phyloP scores from a whole-genome alignment of 2,888 invertebrate genomes.

The Leucophenga maculata region DNA sequence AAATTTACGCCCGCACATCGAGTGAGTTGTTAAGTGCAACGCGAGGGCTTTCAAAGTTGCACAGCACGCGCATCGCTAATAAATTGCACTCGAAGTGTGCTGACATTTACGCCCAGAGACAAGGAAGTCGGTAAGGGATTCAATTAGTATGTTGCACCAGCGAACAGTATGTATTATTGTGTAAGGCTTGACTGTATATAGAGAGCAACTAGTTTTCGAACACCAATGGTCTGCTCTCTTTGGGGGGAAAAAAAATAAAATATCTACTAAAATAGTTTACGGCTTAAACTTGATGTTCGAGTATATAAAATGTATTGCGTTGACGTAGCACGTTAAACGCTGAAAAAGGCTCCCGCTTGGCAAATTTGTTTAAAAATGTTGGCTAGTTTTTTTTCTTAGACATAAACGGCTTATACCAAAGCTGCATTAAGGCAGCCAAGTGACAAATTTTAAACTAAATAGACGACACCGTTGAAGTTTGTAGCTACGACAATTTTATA shows the following conservation, averaged over 20 bases:
- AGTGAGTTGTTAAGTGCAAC: too few relatives aligned
- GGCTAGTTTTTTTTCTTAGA: background rate
- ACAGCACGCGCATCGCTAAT: conserved; percentile 13
- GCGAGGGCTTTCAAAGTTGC: too few relatives aligned
- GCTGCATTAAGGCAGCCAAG: conserved; percentile 15
- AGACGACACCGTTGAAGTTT: background rate
- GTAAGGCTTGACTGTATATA: too few relatives aligned
- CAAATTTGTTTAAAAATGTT: conserved; percentile 62
- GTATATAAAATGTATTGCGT: conserved; percentile 15
- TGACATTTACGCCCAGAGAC: conserved; percentile 18
- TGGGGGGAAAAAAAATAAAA: conserved; percentile 37
- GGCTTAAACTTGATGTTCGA: conserved; percentile 32
- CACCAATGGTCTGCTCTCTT: background rate
- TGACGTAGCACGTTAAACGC: conserved; percentile 44
- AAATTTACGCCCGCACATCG: background rate
- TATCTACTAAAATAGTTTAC: conserved; percentile 63
- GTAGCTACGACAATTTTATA: background rate
- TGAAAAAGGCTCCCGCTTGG: conserved; percentile 63
- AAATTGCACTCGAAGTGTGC: conserved; percentile 8
- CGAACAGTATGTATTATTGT: too few relatives aligned
- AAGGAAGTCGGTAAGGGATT: too few relatives aligned
- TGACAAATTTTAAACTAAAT: conserved; percentile 20
- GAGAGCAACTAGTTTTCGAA: background rate
- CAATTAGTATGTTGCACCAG: too few relatives aligned
- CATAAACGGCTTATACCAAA: background rate